A percentile compares a stretch with the other conserved stretches of the same genome.
phyloP scores from a whole-genome alignment of 2,797 vertebrate genomes.

The Cossypha polioptera region DNA sequence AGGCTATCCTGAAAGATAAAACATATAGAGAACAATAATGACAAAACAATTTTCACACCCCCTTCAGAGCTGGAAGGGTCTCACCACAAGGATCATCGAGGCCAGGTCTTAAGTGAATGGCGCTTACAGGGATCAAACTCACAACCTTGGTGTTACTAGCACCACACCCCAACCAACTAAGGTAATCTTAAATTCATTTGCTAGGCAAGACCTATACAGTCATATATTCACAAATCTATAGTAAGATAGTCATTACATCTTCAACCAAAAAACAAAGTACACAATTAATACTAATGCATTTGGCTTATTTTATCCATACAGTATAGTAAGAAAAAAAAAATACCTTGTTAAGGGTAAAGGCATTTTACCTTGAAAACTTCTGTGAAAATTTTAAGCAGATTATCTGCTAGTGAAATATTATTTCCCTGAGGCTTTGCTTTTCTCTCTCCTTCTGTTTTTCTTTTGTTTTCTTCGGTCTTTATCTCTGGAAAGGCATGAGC shows the following conservation, averaged over 20 bases:
- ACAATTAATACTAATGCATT: background rate
- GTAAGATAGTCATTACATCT: background rate
- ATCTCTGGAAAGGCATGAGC: background rate
- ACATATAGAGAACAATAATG: background rate
- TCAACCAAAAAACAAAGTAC: background rate
- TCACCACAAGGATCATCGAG: accelerated
- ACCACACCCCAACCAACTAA: background rate
- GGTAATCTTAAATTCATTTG: background rate
- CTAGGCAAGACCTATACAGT: background rate
- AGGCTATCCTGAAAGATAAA: background rate
- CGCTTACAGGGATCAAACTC: background rate
- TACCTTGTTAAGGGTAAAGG: background rate
- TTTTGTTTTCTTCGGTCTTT: background rate
- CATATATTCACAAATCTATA: background rate
- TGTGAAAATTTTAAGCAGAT: background rate
- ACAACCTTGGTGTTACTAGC: background rate
- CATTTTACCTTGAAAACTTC: background rate
- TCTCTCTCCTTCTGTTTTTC: background rate
- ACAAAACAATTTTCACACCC: background rate
- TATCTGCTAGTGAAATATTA: background rate
- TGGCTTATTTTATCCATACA: background rate
- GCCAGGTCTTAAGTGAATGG: background rate
- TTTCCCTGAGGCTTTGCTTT: background rate
- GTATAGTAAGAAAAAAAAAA: background rate
- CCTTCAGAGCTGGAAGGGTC: background rate